Evolutionary conservation across 2,797 vertebrate species (phyloP).

Genomic region (Luscinia luscinia): DNA sequence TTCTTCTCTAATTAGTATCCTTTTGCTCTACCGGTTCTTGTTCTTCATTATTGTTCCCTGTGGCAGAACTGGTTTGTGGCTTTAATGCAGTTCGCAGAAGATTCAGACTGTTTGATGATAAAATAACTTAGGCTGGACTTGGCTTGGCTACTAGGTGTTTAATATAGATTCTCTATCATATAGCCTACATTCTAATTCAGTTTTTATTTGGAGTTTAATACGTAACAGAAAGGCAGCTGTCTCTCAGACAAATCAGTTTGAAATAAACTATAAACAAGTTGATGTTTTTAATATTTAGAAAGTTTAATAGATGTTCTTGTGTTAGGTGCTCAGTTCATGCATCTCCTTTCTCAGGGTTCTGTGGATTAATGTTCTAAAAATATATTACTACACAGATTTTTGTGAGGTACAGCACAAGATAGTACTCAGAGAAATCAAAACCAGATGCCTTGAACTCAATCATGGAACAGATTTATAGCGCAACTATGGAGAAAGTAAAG

Average conservation of each 20-base stretch:
- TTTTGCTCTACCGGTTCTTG: background rate
- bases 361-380: background rate
- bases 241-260: background rate
- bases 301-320: background rate
- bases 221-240: background rate
- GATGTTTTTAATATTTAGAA: background rate
- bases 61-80: slow-evolving; percentile 28
- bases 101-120: background rate
- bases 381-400: background rate
- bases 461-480: background rate
- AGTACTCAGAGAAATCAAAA: background rate
- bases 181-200: background rate
- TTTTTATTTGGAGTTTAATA: background rate
- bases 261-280: background rate
- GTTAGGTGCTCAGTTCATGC: background rate
- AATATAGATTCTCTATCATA: background rate
- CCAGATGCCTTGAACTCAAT: background rate
- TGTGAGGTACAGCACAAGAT: background rate
- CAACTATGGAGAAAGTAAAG: background rate
- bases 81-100: background rate
- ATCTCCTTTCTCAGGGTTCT: background rate
- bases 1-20: slow-evolving; percentile 26
- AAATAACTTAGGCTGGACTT: background rate
- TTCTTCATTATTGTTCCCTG: background rate
- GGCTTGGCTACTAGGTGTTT: background rate